Base-by-base conservation (phyloP, 1,140 invertebrate species). In the Bradynema listronoti region DNA sequence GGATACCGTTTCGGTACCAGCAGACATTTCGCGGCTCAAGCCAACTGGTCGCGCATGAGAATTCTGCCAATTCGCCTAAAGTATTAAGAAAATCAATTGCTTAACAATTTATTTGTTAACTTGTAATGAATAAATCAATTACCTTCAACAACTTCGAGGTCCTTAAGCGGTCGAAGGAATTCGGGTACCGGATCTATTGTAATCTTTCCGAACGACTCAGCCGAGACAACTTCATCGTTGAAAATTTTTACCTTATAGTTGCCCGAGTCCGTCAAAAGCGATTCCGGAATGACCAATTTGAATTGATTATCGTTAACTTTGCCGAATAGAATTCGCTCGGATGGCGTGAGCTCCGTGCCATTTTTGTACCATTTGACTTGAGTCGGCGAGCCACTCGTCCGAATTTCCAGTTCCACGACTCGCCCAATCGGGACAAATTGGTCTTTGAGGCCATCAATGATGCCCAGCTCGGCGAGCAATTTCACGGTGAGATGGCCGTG, bases 151-250 rank as follows among this genome's bases (percentile, higher is more conserved):
- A 77, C 72, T 16, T 61, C 56, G 29, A 68, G 45, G 58, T 77
- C 74, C 32, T 68, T 61, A 42, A 77, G 55, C 22, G 70, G 68
- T 36, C 63, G 65, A 16, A 78, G 30, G 59, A 77, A 77, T 32
- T 71, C 65, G 14, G 68, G 58, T 9, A 63, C 43, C 14, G 67
- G 64, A 59, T 75, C 73, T 29, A 78, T 66, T 16, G 72, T 72
- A 19, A 73, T 47, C 51, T 71, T 71, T 34, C 69, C 73, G 19
- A 34, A 42, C 24, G 68, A 63, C 24, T 63, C 46, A 78, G 43
- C 82, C 81, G 87, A 85, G 46, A 88, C 87, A 71, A 22, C 64
- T n/a, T n/a, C n/a, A 29, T 66, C 64, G 36, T 63, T 58, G 24
- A 39, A 46, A 39, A 63, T 65, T 24, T 63, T 43, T 41, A 61